Evolutionary conservation across 1,140 invertebrate genomes (phyloP).

Genomic region (Lepidurus couesii): DNA sequence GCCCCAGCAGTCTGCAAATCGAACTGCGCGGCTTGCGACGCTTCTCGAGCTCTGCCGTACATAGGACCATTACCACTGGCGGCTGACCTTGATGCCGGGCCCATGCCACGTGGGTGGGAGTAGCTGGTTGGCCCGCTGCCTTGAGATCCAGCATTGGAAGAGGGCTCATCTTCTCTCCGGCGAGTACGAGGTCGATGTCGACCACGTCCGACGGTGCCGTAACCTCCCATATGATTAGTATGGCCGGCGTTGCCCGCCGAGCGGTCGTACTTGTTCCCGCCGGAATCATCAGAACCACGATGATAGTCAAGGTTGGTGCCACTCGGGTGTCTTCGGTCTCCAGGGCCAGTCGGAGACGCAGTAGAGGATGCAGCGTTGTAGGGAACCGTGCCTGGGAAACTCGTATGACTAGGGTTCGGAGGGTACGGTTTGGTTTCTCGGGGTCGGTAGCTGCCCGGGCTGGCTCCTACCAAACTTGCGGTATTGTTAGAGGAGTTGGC

Average conservation of each 20-base stretch:
- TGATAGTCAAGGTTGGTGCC: not conserved
- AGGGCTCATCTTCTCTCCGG: constrained; percentile 26
- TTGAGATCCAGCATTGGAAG: not conserved
- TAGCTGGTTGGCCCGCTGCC: constrained; percentile 15
- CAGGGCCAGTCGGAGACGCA: not conserved
- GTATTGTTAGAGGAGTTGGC: constrained; percentile 35
- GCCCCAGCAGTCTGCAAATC: constrained; percentile 67
- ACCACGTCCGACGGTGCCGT: not conserved
- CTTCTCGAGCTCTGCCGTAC: constrained; percentile 2
- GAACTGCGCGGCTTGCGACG: constrained; percentile 51
- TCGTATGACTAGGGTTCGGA: constrained; percentile 27
- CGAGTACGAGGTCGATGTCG: constrained; percentile 26
- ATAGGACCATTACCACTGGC: not conserved
- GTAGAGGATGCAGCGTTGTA: constrained; percentile 28
- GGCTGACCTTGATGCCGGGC: not conserved
- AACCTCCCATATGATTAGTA: not conserved
- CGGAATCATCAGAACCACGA: not conserved
- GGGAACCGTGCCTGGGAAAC: constrained; percentile 28
- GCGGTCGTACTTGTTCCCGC: not conserved
- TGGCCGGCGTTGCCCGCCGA: not conserved
- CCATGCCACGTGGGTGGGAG: not conserved
- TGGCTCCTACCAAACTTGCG: constrained; percentile 30
- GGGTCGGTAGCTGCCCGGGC: constrained; percentile 32
- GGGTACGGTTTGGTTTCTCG: constrained; percentile 36
- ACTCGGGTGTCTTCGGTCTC: not conserved